Conservation (phyloP, 2,888 invertebrate genomes). For the Pantelozetes paolii region DNA sequence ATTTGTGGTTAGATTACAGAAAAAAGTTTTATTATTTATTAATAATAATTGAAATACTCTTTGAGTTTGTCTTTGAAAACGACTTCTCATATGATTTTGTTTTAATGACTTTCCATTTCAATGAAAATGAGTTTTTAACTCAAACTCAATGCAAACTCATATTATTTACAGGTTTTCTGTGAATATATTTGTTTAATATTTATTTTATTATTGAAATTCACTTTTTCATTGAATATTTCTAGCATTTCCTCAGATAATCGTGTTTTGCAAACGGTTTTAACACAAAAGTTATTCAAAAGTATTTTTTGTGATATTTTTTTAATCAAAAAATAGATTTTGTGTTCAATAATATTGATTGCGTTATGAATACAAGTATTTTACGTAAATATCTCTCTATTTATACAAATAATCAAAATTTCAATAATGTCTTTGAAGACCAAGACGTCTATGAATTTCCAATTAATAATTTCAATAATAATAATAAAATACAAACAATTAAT, state of each 20-base stretch:
- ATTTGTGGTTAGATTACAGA: neutral
- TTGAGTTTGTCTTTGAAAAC: neutral
- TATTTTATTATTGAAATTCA: too few relatives aligned
- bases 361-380: slow-evolving; percentile 7
- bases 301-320: too few relatives aligned
- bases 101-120: neutral
- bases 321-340: too few relatives aligned
- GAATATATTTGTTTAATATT: too few relatives aligned
- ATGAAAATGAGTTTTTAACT: neutral
- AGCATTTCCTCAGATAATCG: too few relatives aligned
- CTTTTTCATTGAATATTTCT: too few relatives aligned
- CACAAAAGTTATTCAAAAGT: too few relatives aligned
- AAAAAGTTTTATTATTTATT: neutral
- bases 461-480: neutral
- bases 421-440: neutral
- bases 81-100: neutral
- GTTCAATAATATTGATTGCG: too few relatives aligned
- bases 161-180: too few relatives aligned
- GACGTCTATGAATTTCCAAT: too few relatives aligned
- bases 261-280: too few relatives aligned
- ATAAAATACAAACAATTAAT: neutral
- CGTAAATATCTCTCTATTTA: neutral
- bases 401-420: neutral
- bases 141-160: too few relatives aligned
- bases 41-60: neutral